Evolutionary conservation across 2,797 vertebrate genomes (phyloP).

Genomic region (Sciaenops ocellatus): DNA sequence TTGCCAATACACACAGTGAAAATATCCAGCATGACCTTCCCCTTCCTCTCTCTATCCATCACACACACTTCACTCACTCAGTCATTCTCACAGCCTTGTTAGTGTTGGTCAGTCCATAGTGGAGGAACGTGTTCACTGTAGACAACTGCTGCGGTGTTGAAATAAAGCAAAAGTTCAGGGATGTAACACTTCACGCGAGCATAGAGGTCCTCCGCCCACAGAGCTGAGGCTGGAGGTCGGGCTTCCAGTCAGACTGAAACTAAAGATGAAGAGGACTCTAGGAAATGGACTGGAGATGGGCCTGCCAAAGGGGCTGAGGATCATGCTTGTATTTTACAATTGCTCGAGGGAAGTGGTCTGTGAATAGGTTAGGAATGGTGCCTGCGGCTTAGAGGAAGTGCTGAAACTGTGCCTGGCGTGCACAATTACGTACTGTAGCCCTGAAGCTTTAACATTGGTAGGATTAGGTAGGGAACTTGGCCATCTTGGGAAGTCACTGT

Average conservation of each 20-base stretch:
- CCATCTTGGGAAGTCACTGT: conserved; percentile 9
- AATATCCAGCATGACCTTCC: conserved; percentile 53
- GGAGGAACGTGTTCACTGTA: conserved; percentile 46
- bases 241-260: conserved; percentile 68
- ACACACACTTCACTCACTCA: conserved; percentile 55
- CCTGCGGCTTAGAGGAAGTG: conserved; percentile 53
- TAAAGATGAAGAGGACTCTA: conserved; percentile 47
- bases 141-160: conserved; percentile 50
- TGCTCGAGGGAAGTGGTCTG: conserved; percentile 64
- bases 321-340: conserved; percentile 57
- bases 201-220: conserved; percentile 37
- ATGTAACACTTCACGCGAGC: conserved; percentile 50
- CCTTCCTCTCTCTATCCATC: conserved; percentile 35
- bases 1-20: conserved; percentile 51
- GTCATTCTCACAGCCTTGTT: conserved; percentile 49
- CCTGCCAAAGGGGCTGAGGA: conserved; percentile 25
- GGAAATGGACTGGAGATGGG: conserved; percentile 39
- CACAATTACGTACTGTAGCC: conserved; percentile 42
- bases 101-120: conserved; percentile 59
- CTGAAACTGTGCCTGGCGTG: conserved; percentile 47
- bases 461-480: conserved; percentile 10
- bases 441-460: conserved; percentile 17
- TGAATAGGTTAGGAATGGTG: conserved; percentile 54
- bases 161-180: conserved; percentile 56
- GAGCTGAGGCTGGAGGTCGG: conserved; percentile 46